Evolutionary conservation across 2,113 vertebrate genomes (phyloP), one percentile per base, ranked within the genome.

Genomic region (Himantopus leucocephalus): DNA sequence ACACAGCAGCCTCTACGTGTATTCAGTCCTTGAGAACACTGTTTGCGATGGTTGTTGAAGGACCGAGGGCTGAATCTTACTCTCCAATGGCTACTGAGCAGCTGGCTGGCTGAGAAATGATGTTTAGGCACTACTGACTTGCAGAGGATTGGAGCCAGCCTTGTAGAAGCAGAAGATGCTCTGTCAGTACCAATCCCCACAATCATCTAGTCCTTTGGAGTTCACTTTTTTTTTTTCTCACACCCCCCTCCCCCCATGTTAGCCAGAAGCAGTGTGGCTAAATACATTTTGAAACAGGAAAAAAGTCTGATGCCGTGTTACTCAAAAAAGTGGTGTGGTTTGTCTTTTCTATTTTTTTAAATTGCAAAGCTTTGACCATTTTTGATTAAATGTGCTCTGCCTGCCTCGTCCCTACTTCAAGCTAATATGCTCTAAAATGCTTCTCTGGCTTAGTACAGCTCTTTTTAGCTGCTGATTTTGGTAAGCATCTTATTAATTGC

Each of bases 401-500:
- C 78, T 12, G 58, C 82, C 37, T 89, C 14, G 0, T 41, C 75
- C 66, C 66, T 60, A 26, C 85, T 92, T 95, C 87, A 76, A 85
- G 75, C 76, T 63, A 62, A 72, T 5, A 12, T 29, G 5, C 48
- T 74, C 71, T 85, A 55, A 59, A 89, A 92, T 6, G 2, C 66
- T 39, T n/a, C 85, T 45, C 43, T 52, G 66, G 66, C 55, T 59
- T 19, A 32, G 50, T 12, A 52, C 21, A 59, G 53, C 60, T 56
- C 23, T 74, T 96, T 80, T 97, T 99, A 99, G 97, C 99, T 99
- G 98, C 99, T 99, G 97, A 99, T 99, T 97, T 99, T 99, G 94
- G 99, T 99, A 39, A 99, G 98, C 99, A 99, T 99, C 98, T 99
- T 99, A 96, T 99, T 99, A 96, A 99, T 99, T 92, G 99, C 99